A percentile compares a stretch with the other conserved stretches of the same genome.
Conservation (phyloP, 2,797 vertebrate species). For the Avahi laniger region DNA sequence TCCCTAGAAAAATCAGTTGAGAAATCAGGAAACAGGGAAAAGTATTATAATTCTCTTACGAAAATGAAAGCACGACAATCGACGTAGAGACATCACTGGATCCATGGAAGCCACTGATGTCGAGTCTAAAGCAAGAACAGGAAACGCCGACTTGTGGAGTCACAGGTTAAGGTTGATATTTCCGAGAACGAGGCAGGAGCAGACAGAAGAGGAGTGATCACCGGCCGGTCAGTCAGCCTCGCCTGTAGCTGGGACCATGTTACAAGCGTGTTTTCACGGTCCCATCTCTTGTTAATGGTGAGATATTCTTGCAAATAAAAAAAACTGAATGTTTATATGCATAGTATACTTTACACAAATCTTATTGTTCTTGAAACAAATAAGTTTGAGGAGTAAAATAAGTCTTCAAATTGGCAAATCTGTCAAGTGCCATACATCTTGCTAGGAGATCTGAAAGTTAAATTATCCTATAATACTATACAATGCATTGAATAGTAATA, state of each 20-base stretch:
- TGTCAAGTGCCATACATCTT: not conserved
- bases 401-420: slow-evolving; percentile 8
- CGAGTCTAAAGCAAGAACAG: not conserved
- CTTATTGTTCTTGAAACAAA: not conserved
- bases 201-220: not conserved
- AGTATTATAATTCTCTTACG: not conserved
- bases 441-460: not conserved
- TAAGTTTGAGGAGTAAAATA: slow-evolving; percentile 31
- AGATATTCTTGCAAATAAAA: slow-evolving; percentile 6
- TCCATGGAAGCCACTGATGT: not conserved
- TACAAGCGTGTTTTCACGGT: not conserved
- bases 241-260: not conserved
- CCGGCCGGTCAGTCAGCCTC: not conserved
- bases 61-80: not conserved
- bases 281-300: not conserved
- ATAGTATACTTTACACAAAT: not conserved
- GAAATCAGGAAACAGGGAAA: not conserved
- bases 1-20: not conserved
- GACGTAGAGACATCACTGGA: not conserved
- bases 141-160: not conserved
- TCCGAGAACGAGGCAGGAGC: not conserved
- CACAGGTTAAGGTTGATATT: not conserved
- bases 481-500: not conserved
- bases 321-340: not conserved
- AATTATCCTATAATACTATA: not conserved